Evolutionary conservation across 2,888 invertebrate genomes (phyloP), one percentile per base, ranked within the genome.

Genomic region (Lepeophtheirus nordmannii): DNA sequence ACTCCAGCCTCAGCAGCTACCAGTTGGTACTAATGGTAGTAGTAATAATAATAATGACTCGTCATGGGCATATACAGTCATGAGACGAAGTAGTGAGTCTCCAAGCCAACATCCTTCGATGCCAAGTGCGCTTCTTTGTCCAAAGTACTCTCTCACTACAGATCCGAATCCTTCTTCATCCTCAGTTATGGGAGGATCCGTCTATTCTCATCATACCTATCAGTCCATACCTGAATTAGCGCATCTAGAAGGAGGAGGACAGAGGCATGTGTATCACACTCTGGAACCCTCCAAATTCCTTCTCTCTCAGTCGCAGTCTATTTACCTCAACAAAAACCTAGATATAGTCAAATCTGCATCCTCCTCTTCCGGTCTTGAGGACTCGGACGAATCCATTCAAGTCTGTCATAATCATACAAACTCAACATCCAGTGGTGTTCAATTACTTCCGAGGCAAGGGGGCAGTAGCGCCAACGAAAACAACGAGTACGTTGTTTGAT

Each of bases 121-220:
- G 10, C 22, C 57, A 10, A 23, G 14, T 57, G 57, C 22, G 57
- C 23, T 57, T 57, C 57, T 23, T 20, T 20, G 12, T 23, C 23
- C 57, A 20, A 57, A 57, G 5, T 57, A 57, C n/a, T 23, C 23
- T 22, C 11, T 23, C 1, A 22, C 57, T 5, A 30, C 30, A 7
- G 30, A 30, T 30, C 30, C 30, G 7, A 53, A 17, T 17, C 53
- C 53, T 53, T 17, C n/a, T 53, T 17, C n/a, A 17, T 17, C 17
- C 53, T 17, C n/a, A 5, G 53, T n/a, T 8, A 53, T n/a, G n/a
- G 17, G n/a, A 17, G 53, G 53, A 2, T 17, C 58, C 1, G 12
- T 58, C 3, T 58, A 58, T 58, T 58, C 58, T 14, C 58, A 58
- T 14, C 62, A 62, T 46, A 62, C 62, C 20, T 62, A 62, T 40